Evolutionary conservation across 2,797 vertebrate species (phyloP).

Genomic region (Rousettus madagascariensis): DNA sequence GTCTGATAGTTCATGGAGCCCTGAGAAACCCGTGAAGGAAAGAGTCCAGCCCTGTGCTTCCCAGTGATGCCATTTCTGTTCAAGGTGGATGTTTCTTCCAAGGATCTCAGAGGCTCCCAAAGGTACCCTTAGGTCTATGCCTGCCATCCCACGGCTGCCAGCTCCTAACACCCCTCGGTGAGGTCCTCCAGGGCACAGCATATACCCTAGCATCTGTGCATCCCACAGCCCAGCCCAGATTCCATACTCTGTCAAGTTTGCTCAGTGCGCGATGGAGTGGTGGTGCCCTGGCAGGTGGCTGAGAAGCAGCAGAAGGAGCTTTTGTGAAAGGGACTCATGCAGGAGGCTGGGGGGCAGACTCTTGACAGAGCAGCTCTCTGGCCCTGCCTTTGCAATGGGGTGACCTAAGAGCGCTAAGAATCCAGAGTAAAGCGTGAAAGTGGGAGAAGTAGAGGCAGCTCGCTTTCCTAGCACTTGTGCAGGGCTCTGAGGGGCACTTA

Average conservation of each 20-base stretch:
- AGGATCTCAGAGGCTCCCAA: neutral
- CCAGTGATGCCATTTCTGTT: neutral
- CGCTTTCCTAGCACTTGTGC: neutral
- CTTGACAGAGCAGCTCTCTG: neutral
- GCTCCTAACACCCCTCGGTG: neutral
- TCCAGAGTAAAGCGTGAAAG: neutral
- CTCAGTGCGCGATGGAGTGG: neutral
- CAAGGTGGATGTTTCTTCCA: neutral
- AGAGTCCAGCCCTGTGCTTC: neutral
- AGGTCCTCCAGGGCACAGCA: neutral
- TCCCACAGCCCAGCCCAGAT: neutral
- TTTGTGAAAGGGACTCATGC: neutral
- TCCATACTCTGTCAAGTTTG: neutral
- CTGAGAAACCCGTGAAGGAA: neutral
- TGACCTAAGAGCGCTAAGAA: neutral
- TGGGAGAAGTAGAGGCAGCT: accelerated
- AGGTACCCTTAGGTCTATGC: accelerated
- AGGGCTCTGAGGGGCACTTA: neutral
- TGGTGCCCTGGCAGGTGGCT: neutral
- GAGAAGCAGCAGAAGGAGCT: neutral
- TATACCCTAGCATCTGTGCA: neutral
- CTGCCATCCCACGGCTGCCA: neutral
- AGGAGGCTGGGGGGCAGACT: neutral
- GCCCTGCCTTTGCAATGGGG: neutral
- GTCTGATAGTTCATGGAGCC: neutral